Conservation (phyloP, 2,797 vertebrate genomes). For the Rhincodon typus region DNA sequence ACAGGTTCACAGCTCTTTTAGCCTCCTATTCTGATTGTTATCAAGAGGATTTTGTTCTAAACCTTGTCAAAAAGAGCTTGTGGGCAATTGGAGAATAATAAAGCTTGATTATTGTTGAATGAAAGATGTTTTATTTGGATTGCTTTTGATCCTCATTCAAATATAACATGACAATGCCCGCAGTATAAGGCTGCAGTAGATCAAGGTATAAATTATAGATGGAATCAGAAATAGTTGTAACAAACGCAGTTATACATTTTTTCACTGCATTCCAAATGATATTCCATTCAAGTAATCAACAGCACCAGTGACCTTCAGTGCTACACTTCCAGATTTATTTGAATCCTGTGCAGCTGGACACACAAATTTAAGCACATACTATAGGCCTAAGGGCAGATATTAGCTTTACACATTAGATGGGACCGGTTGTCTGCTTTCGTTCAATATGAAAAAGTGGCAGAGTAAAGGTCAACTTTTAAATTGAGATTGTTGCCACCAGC, state of each 20-base stretch:
- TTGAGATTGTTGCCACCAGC: neutral
- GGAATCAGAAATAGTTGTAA: neutral
- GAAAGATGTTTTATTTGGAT: neutral
- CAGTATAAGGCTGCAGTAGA: neutral
- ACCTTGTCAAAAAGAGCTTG: neutral
- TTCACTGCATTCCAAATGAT: neutral
- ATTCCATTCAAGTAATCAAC: neutral
- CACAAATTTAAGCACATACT: neutral
- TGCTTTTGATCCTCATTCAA: conserved; percentile 27
- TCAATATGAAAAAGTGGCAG: neutral
- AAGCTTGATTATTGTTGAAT: neutral
- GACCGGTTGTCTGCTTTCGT: neutral
- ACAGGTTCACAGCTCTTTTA: neutral
- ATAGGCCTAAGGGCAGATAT: neutral
- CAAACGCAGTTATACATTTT: neutral
- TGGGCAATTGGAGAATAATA: conserved; percentile 7
- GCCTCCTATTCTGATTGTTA: neutral
- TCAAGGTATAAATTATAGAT: conserved; percentile 30
- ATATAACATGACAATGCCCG: neutral
- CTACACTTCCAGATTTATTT: neutral
- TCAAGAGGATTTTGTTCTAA: neutral
- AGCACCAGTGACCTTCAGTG: neutral
- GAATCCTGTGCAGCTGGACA: neutral
- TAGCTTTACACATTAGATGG: neutral
- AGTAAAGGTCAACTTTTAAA: neutral